Evolutionary conservation across 2,797 vertebrate genomes (phyloP).

Genomic region (Acomys russatus): DNA sequence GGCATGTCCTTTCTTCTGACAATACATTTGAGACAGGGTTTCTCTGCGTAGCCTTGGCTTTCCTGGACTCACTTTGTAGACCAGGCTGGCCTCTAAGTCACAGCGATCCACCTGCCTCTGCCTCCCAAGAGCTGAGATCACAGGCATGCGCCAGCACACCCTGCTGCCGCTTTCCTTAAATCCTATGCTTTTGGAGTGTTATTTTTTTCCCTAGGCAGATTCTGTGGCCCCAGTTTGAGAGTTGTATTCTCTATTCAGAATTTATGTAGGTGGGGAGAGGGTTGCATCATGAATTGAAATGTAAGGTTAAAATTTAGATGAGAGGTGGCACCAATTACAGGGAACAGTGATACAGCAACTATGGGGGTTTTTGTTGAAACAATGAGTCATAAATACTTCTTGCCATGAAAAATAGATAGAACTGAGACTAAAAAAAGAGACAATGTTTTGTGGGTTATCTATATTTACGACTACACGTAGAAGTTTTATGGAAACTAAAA

Average conservation of each 20-base stretch:
- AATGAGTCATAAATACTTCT: slow-evolving; percentile 23
- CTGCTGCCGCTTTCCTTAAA: not conserved
- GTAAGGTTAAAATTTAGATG: not conserved
- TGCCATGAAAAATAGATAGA: not conserved
- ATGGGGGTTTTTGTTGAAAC: not conserved
- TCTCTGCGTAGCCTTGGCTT: too few species aligned
- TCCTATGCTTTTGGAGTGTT: not conserved
- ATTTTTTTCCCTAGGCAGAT: not conserved
- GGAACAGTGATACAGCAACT: not conserved
- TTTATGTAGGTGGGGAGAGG: not conserved
- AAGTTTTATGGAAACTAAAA: not conserved
- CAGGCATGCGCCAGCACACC: too few species aligned
- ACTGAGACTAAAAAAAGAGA: not conserved
- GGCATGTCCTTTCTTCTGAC: not conserved
- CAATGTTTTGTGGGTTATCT: not conserved
- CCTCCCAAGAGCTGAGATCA: too few species aligned
- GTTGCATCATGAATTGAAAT: not conserved
- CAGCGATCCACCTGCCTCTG: too few species aligned
- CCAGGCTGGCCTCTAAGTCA: too few species aligned
- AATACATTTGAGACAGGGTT: not conserved
- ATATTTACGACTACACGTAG: not conserved
- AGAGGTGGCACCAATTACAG: not conserved
- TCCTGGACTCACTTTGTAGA: too few species aligned
- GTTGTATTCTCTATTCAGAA: not conserved
- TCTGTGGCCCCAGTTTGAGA: too few species aligned